Evolutionary conservation across 1,140 invertebrate species (phyloP).

Genomic region (Calephelis nemesis): DNA sequence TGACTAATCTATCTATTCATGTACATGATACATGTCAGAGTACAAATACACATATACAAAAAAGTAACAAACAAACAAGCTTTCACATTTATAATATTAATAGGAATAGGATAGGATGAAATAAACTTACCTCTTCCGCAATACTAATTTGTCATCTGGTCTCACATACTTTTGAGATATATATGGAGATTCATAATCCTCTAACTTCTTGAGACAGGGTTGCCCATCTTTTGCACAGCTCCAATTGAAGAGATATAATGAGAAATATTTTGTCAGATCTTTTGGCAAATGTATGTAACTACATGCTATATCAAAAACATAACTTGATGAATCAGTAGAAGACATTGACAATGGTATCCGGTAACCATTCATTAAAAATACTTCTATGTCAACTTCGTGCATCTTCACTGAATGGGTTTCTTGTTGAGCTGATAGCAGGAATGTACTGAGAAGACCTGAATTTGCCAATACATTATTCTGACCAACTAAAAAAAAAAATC

Average conservation of each 20-base stretch:
- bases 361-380: conserved; percentile 91
- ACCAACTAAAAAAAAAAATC: conserved; percentile 83
- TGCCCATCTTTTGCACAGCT: conserved; percentile 85
- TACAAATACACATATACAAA: too few species aligned
- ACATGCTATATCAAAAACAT: conserved; percentile 90
- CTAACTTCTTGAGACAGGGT: conserved; percentile 90
- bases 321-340: conserved; percentile 90
- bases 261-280: conserved; percentile 91
- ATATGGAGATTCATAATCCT: conserved; percentile 97
- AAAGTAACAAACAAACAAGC: too few species aligned
- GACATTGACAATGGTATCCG: conserved; percentile 90
- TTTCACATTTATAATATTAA: too few species aligned
- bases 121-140: conserved; percentile 85
- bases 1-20: too few species aligned
- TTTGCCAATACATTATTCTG: conserved; percentile 89
- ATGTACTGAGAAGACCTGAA: conserved; percentile 91
- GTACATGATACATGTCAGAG: too few species aligned
- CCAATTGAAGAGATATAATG: conserved; percentile 90
- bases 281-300: conserved; percentile 87
- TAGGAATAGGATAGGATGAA: not conserved
- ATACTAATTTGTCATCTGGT: conserved; percentile 84
- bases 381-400: conserved; percentile 88
- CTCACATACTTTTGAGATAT: conserved; percentile 88
- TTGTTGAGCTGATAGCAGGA: conserved; percentile 94
- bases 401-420: conserved; percentile 87